phyloP scores from a whole-genome alignment of 2,113 vertebrate species.

The Chamaetylas fuelleborni region DNA sequence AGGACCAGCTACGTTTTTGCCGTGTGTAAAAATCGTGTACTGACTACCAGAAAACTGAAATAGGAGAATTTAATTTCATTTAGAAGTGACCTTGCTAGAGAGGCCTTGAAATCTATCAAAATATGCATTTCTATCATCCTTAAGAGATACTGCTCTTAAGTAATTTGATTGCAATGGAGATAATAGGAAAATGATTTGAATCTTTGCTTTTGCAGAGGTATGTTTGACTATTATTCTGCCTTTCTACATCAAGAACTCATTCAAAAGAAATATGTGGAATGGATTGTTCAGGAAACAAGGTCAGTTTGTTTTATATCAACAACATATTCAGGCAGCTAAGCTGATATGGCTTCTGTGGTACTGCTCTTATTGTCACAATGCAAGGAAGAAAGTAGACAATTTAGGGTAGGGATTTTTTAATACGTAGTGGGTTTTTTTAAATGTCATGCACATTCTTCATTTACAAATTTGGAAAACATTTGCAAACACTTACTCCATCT shows the following conservation, averaged over 20 bases:
- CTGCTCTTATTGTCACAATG: background rate
- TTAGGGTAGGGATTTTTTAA: background rate
- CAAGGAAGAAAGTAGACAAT: background rate
- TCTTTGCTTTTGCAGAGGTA: background rate
- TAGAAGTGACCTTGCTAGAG: background rate
- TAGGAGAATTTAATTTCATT: background rate
- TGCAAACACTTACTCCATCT: background rate
- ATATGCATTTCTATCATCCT: conserved; percentile 9
- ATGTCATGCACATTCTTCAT: background rate
- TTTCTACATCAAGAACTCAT: background rate
- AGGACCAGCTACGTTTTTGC: background rate
- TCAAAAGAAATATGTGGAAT: background rate
- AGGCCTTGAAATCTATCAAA: conserved; percentile 13
- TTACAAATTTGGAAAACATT: background rate
- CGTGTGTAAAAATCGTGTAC: background rate
- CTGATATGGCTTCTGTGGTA: background rate
- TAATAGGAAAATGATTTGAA: background rate
- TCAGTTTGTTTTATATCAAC: conserved; percentile 17
- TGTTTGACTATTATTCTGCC: conserved; percentile 10
- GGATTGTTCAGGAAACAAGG: background rate
- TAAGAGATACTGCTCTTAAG: conserved; percentile 12
- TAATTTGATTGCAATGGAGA: conserved; percentile 29
- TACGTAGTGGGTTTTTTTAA: background rate
- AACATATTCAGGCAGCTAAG: background rate
- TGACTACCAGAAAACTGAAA: background rate